Evolutionary conservation across 2,888 invertebrate genomes (phyloP), one percentile per base, ranked within the genome.

Genomic region (Lobophora halterata): DNA sequence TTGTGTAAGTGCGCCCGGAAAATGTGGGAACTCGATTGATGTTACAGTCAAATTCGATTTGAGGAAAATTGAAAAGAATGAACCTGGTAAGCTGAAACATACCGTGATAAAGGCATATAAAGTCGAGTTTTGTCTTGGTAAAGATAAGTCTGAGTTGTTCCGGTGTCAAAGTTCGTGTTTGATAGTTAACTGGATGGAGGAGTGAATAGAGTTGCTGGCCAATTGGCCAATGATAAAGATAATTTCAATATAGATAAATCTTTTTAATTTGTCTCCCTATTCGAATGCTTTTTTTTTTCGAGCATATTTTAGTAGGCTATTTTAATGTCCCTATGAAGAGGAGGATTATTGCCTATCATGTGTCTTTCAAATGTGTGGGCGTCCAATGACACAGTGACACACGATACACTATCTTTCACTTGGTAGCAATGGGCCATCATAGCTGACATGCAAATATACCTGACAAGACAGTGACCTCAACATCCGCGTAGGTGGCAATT

Each of bases 1-100:
- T 86, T 86, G 87, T 86, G 85, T 85, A 86, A 86, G 87, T 86
- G 86, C 82, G 73, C 79, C 61, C 79, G 85, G 87, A 81, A 87
- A 87, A 87, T 86, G 87, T 87, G 87, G 87, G 85, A 87, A 87
- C 81, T 80, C 81, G 80, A 87, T 87, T 87, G 86, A 87, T 86
- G 86, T 80, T 81, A 80, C 81, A 76, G 77, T 80, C 78, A 78
- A 86, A 87, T 86, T 83, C 86, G 80, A 85, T 86, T 82, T 78
- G 76, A 72, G 79, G 85, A 79, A 85, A 87, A 87, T 87, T 86
- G 86, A 86, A 87, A 86, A 85, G 79, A 81, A 77, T 52, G 42
- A 51, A 44, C 20, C 32, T 38, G 24, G 25, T 64, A 62, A 47
- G 31, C 61, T 32, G 80, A 61, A 52, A 61, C 65, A 56, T 24